Evolutionary conservation across 2,888 invertebrate genomes (phyloP).

Genomic region (Synanthedon vespiformis): DNA sequence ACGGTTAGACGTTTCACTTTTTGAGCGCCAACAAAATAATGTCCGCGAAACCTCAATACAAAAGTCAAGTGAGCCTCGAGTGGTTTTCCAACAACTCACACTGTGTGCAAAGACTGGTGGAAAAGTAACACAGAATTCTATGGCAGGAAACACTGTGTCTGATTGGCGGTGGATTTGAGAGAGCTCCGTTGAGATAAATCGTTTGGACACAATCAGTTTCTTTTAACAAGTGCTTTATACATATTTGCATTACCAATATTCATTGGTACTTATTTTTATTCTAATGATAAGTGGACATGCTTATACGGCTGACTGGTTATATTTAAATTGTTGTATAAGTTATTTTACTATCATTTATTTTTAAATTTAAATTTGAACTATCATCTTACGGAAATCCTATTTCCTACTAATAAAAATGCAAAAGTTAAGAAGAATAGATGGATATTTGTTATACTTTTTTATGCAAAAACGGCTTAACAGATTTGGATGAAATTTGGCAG

Average conservation of each 20-base stretch:
- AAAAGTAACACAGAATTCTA: background rate
- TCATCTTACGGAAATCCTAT: too few relatives aligned
- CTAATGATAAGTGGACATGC: too few relatives aligned
- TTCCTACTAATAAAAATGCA: too few relatives aligned
- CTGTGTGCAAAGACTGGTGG: background rate
- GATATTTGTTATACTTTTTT: too few relatives aligned
- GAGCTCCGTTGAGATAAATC: background rate
- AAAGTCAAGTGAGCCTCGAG: slow-evolving; percentile 35
- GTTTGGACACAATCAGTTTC: background rate
- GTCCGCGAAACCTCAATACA: slow-evolving; percentile 57
- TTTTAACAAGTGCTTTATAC: background rate
- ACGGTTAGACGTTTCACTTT: slow-evolving; percentile 64
- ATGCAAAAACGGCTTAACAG: too few relatives aligned
- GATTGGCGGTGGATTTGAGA: background rate
- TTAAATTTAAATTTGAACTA: too few relatives aligned
- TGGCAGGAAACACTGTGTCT: background rate
- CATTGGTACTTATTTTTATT: too few relatives aligned
- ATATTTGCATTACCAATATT: background rate
- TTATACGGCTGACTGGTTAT: too few relatives aligned
- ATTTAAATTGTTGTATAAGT: too few relatives aligned
- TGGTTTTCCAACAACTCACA: background rate
- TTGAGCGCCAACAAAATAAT: slow-evolving; percentile 32
- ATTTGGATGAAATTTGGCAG: too few relatives aligned
- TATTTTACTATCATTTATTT: too few relatives aligned
- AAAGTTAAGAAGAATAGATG: too few relatives aligned